phyloP scores from a whole-genome alignment of 2,888 invertebrate genomes.

The Caenorhabditis zanzibari region DNA sequence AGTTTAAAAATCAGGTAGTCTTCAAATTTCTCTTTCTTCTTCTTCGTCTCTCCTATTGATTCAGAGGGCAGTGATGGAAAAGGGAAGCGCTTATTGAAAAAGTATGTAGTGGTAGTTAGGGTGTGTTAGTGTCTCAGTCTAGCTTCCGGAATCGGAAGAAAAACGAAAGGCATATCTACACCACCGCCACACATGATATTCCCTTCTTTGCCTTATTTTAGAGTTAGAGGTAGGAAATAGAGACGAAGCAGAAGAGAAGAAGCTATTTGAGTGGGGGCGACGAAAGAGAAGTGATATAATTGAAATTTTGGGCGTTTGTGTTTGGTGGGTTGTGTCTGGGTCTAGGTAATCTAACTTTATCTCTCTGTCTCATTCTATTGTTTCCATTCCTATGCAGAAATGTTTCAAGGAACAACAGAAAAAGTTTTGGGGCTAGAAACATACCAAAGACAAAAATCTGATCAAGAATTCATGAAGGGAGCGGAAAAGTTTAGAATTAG shows the following conservation, averaged over 20 bases:
- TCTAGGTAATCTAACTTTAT: background rate
- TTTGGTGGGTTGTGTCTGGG: slow-evolving; percentile 1
- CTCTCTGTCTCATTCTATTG: background rate
- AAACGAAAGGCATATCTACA: slow-evolving; percentile 26
- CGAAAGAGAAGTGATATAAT: slow-evolving; percentile 40
- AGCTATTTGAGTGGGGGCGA: slow-evolving; percentile 12
- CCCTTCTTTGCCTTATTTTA: background rate
- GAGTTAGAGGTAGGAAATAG: slow-evolving; percentile 37
- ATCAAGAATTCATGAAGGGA: slow-evolving; percentile 44
- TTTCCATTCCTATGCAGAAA: background rate
- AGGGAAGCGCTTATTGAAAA: slow-evolving; percentile 8
- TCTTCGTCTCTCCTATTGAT: slow-evolving; percentile 9
- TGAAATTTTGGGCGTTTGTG: slow-evolving; percentile 27
- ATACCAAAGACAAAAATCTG: slow-evolving; percentile 23
- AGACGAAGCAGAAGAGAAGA: slow-evolving; percentile 8
- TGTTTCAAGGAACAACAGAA: background rate
- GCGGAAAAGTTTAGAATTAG: slow-evolving; percentile 13
- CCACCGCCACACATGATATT: slow-evolving; percentile 34
- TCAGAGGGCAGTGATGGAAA: slow-evolving; percentile 16
- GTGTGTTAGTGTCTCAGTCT: slow-evolving; percentile 52
- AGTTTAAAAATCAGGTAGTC: background rate
- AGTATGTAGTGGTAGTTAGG: slow-evolving; percentile 14
- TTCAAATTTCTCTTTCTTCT: no score
- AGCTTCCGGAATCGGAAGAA: slow-evolving; percentile 39
- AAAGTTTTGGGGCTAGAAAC: background rate